phyloP scores from a whole-genome alignment of 2,888 invertebrate genomes.

The Diarsia dahlii region DNA sequence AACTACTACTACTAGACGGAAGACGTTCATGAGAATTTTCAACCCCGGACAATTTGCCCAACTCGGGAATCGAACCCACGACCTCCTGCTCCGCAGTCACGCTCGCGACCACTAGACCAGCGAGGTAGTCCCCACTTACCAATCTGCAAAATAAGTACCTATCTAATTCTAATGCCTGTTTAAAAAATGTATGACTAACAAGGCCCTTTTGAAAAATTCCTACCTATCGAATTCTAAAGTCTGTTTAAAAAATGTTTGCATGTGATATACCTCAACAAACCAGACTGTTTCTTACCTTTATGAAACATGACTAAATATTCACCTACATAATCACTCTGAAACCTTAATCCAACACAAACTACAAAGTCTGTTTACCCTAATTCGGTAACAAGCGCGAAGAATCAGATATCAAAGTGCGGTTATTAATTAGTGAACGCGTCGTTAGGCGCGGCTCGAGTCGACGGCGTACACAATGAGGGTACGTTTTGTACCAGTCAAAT shows the following conservation, averaged over 20 bases:
- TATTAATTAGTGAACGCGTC: slow-evolving; percentile 52
- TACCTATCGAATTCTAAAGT: background rate
- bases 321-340: background rate
- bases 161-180: background rate
- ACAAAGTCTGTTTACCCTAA: slow-evolving; percentile 1
- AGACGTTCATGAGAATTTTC: no score
- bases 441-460: slow-evolving; percentile 23
- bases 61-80: no score
- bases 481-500: slow-evolving; percentile 20
- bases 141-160: background rate
- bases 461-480: slow-evolving; percentile 16
- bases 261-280: background rate
- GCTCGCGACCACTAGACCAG: background rate
- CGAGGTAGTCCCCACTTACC: background rate
- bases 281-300: background rate
- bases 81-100: no score
- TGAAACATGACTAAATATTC: background rate
- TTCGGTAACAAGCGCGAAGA: slow-evolving; percentile 24
- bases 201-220: no score
- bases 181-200: no score
- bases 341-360: background rate
- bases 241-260: background rate
- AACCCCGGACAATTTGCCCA: no score
- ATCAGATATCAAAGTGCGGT: slow-evolving; percentile 48
- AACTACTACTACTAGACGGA: no score